Base-by-base conservation (phyloP, 2,113 vertebrate species). In the Malurus cyaneus region DNA sequence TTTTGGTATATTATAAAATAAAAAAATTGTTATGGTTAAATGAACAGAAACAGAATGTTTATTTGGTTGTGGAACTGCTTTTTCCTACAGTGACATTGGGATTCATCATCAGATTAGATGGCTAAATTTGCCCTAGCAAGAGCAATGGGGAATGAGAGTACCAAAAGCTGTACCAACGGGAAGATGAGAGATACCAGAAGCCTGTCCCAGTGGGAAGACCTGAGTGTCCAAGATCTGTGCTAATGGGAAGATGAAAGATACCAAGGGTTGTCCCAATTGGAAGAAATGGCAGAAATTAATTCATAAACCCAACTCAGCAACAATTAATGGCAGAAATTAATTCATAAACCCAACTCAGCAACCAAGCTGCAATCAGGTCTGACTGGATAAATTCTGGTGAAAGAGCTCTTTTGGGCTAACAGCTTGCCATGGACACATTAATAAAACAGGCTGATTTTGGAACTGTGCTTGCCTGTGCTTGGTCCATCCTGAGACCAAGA, bases 391-490 rank as follows among this genome's bases (percentile, higher is more conserved):
- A 25, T 61, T 61, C n/a, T 87, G 47, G 1, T 21, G 56, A 62
- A 78, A 47, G 29, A n/a, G 25, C 1, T 32, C 2, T 25, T 41
- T 70, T 47, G 24, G 29, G 13, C 41, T 25, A 54, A n/a, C 19
- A 79, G 5, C 10, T 70, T 1, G 1, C 49, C 15, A 29, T 20
- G 49, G 29, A 54, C 41, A 53, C 7, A 14, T 41, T 12, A 47
- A 29, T 11, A 56, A 47, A 54, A 29, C 16, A 29, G 34, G 8
- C 8, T 50, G 29, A 5, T 79, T 71, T 70, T 54, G 49, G 24
- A 62, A 25, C 13, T 0, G 0, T 56, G 24, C 12, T 56, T 7
- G 0, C 16, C 49, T 56, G 9, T 31, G 24, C 41, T 20, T 56
- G 2, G 11, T 56, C 18, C n/a, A 47, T 34, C 16, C 2, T 47